Conservation (phyloP, 1,140 invertebrate genomes). For the Andrena cerasifolii region DNA sequence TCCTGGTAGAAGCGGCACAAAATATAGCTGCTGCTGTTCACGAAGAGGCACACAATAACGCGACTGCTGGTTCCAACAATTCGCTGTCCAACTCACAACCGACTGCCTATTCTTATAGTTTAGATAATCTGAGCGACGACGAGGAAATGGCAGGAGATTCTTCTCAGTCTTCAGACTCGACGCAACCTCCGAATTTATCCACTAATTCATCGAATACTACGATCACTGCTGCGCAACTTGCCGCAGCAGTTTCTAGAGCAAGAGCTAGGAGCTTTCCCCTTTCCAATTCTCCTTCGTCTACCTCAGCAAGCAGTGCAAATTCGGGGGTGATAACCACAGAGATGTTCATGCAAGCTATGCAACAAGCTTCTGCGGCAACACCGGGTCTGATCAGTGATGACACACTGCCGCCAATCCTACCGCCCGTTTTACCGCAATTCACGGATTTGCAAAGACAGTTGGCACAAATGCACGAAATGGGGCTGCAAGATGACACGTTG, state of each 20-base stretch:
- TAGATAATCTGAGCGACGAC: conserved; percentile 83
- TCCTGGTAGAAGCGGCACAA: conserved; percentile 81
- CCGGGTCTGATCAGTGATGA: conserved; percentile 44
- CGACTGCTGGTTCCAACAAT: conserved; percentile 69
- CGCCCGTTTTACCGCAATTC: conserved; percentile 55
- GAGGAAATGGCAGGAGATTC: conserved; percentile 84
- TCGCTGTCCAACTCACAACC: conserved; percentile 67
- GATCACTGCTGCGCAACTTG: conserved; percentile 82
- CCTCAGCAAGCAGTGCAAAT: conserved; percentile 61
- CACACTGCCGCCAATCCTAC: conserved; percentile 55
- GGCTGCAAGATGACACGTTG: conserved; percentile 91
- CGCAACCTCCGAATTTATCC: conserved; percentile 69
- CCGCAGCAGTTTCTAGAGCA: conserved; percentile 81
- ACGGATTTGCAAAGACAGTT: conserved; percentile 84
- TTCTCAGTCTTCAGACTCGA: conserved; percentile 80
- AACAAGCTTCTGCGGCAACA: conserved; percentile 82
- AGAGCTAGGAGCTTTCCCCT: conserved; percentile 64
- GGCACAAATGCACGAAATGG: conserved; percentile 93
- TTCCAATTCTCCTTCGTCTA: conserved; percentile 66
- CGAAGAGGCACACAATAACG: conserved; percentile 78
- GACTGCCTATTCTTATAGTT: conserved; percentile 80
- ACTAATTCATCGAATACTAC: conserved; percentile 72
- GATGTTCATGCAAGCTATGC: conserved; percentile 84
- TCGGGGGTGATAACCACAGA: conserved; percentile 82
- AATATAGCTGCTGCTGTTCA: conserved; percentile 82